Percentiles rank a stretch among this genome's conserved stretches.
Evolutionary conservation across 2,797 vertebrate species (phyloP).

Genomic region (Poliocrania exsul): DNA sequence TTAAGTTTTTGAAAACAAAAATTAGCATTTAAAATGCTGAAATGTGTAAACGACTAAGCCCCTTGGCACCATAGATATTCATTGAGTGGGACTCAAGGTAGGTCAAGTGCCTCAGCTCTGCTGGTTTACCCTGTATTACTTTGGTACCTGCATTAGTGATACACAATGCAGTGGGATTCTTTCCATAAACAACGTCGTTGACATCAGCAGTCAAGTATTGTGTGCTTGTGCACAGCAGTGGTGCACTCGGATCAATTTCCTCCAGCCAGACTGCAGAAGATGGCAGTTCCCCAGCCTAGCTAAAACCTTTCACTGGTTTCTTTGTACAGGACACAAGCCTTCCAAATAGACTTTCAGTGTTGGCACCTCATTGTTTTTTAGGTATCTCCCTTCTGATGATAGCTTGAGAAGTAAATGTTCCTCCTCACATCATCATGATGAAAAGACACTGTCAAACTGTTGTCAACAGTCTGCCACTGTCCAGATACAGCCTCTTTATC

Average conservation of each 20-base stretch:
- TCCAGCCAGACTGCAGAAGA: not conserved
- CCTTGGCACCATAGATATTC: not conserved
- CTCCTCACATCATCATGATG: not conserved
- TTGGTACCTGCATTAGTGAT: not conserved
- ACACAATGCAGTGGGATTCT: not conserved
- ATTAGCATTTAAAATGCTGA: not conserved
- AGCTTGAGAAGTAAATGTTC: not conserved
- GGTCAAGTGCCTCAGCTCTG: not conserved
- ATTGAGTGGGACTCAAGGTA: not conserved
- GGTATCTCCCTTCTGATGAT: not conserved
- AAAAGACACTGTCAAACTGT: not conserved
- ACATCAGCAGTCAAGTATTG: not conserved
- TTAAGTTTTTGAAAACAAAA: not conserved
- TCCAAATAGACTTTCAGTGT: not conserved
- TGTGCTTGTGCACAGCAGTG: not conserved
- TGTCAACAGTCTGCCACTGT: not conserved
- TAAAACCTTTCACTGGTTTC: not conserved
- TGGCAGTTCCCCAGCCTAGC: not conserved
- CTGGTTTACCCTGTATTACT: not conserved
- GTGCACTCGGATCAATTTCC: not conserved
- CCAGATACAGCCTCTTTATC: not conserved
- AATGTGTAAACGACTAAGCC: not conserved
- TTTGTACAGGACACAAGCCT: not conserved
- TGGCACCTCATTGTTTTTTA: not conserved
- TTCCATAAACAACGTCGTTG: not conserved